phyloP scores from a whole-genome alignment of 2,113 vertebrate genomes.

The Apistogramma diplotaenia region DNA sequence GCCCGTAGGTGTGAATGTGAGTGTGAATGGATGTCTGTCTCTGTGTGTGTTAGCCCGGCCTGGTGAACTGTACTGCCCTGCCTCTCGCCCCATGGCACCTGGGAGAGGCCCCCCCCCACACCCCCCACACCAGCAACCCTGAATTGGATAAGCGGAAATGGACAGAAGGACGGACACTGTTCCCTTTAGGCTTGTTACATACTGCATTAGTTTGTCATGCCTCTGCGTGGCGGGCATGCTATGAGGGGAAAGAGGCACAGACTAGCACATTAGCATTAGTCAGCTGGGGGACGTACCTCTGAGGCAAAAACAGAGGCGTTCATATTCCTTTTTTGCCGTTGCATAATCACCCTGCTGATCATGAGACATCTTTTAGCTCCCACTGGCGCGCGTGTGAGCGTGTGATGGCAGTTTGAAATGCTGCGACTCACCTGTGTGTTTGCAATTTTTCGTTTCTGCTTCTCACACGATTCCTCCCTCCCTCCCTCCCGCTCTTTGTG shows the following conservation, averaged over 20 bases:
- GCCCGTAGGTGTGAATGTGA: no score
- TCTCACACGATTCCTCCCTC: not conserved
- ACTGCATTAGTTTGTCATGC: not conserved
- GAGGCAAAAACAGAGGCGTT: constrained; percentile 1
- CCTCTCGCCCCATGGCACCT: no score
- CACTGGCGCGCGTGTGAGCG: not conserved
- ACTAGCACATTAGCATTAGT: constrained; percentile 40
- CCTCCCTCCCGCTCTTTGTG: not conserved
- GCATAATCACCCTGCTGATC: constrained; percentile 32
- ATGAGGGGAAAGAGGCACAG: constrained; percentile 22
- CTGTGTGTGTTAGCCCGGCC: no score
- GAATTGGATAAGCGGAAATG: no score
- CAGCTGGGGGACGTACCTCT: constrained; percentile 25
- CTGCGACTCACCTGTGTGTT: not conserved
- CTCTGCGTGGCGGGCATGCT: constrained; percentile 5
- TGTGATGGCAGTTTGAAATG: constrained; percentile 1
- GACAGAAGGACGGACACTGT: not conserved
- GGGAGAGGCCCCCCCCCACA: no score
- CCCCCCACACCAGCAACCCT: no score
- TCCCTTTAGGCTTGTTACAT: constrained; percentile 22
- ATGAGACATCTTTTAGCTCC: not conserved
- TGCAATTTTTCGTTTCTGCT: not conserved
- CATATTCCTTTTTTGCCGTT: constrained; percentile 12
- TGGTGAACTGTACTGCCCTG: no score
- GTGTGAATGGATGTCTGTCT: no score